Conservation (phyloP, 2,888 invertebrate species). For the Sussaba pulchella region DNA sequence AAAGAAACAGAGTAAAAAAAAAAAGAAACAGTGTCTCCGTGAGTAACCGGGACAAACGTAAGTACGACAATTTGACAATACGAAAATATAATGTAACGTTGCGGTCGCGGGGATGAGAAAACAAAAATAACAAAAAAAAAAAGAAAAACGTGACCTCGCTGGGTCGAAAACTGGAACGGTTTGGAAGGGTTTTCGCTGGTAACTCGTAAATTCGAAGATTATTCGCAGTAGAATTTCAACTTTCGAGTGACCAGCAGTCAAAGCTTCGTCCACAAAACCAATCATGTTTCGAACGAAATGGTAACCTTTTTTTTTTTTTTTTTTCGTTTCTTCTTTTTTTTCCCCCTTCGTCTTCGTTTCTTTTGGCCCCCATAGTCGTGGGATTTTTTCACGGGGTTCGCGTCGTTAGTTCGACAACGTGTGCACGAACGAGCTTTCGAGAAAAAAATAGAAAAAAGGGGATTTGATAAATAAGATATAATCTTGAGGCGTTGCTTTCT, state of each 20-base stretch:
- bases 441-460: too few relatives aligned
- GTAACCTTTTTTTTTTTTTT: conserved; percentile 73
- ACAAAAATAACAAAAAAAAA: conserved; percentile 37
- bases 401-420: neutral
- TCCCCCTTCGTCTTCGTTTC: neutral
- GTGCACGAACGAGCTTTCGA: neutral
- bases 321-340: conserved; percentile 18
- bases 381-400: neutral
- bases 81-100: conserved; percentile 52
- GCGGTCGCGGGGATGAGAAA: conserved; percentile 48
- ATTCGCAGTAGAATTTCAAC: conserved; percentile 65
- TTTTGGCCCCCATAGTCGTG: conserved; percentile 4
- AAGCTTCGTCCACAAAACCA: conserved; percentile 50
- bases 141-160: conserved; percentile 70
- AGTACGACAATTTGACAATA: conserved; percentile 72
- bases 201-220: conserved; percentile 44
- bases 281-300: conserved; percentile 81
- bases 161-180: conserved; percentile 43
- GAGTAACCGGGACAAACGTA: conserved; percentile 70
- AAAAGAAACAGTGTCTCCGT: conserved; percentile 53
- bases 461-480: too few relatives aligned
- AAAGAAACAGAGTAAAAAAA: too few relatives aligned
- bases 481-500: conserved; percentile 53
- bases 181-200: too few relatives aligned
- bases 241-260: conserved; percentile 52